Percentiles rank a stretch among this genome's conserved stretches.
phyloP scores from a whole-genome alignment of 2,888 invertebrate genomes.

The Myathropa florea region DNA sequence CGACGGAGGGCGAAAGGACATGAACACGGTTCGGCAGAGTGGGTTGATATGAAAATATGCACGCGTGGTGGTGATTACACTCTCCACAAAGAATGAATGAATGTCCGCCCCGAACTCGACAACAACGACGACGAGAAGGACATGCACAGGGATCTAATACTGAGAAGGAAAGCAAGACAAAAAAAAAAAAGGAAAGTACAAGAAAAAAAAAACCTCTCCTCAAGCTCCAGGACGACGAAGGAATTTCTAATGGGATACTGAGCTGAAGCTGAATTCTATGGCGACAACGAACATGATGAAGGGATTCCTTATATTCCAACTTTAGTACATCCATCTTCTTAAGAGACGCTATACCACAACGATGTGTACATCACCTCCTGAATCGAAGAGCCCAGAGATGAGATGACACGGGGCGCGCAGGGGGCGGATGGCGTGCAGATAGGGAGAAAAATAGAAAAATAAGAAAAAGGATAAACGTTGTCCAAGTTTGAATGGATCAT shows the following conservation, averaged over 20 bases:
- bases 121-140: conserved; percentile 47
- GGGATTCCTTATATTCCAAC: conserved; percentile 68
- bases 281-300: conserved; percentile 66
- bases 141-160: conserved; percentile 32
- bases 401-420: not conserved
- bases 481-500: conserved; percentile 71
- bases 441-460: not conserved
- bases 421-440: not conserved
- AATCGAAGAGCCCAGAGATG: not conserved
- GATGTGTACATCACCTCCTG: conserved; percentile 48
- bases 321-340: conserved; percentile 65
- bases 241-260: conserved; percentile 70
- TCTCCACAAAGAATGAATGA: conserved; percentile 62
- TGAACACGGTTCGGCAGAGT: conserved; percentile 36
- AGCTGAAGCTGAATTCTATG: conserved; percentile 62
- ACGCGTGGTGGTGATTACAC: conserved; percentile 70
- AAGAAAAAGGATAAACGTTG: conserved; percentile 69
- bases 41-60: conserved; percentile 65
- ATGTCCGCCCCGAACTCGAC: conserved; percentile 57
- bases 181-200: not conserved
- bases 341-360: conserved; percentile 48
- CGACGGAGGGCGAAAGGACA: conserved; percentile 3
- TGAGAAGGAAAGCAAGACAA: conserved; percentile 2
- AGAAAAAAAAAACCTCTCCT: conserved; percentile 18
- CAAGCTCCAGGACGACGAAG: conserved; percentile 54